These are phyloP conservation scores for Sylvilagus bachmani DNA, from an alignment of 2,113 vertebrate species.

Conservation along the genomic window DNA sequence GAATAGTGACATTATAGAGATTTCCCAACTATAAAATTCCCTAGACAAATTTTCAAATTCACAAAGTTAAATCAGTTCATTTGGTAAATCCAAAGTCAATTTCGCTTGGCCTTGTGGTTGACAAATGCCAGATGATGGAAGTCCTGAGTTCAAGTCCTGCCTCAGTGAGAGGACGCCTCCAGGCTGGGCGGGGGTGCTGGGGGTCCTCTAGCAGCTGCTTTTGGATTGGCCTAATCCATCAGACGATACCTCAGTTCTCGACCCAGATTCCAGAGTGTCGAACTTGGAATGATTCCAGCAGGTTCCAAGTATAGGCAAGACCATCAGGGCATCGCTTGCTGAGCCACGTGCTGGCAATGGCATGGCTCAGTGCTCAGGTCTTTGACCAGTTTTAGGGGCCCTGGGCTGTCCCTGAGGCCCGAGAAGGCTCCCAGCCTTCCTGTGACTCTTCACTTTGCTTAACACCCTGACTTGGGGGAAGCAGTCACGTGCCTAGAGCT, in stretches of 20 bases:
- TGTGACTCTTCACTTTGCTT: background rate
- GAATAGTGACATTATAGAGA: background rate
- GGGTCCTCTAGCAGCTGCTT: background rate
- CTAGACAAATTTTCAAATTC: slow-evolving; percentile 5
- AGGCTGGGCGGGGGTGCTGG: too few relatives aligned
- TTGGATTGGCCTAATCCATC: background rate
- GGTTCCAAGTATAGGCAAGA: background rate
- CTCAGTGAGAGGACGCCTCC: background rate
- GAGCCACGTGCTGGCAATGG: too few relatives aligned
- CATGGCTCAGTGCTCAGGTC: rapidly evolving
- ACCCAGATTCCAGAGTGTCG: background rate
- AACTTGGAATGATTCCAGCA: background rate
- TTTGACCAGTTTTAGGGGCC: background rate
- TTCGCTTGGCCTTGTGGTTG: background rate
- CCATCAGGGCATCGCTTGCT: background rate
- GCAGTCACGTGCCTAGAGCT: background rate
- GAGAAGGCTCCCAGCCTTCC: background rate
- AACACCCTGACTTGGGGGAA: background rate
- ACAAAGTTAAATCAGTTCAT: background rate
- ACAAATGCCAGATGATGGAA: slow-evolving; percentile 26
- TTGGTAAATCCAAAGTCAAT: background rate
- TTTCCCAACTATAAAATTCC: background rate
- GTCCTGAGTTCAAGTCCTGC: background rate
- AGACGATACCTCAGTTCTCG: background rate
- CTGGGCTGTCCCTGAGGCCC: background rate